A percentile compares a stretch with the other conserved stretches of the same genome.
These are phyloP conservation scores for Antheraea yamamai DNA, from an alignment of 2,888 invertebrate species.

Conservation along the genomic window DNA sequence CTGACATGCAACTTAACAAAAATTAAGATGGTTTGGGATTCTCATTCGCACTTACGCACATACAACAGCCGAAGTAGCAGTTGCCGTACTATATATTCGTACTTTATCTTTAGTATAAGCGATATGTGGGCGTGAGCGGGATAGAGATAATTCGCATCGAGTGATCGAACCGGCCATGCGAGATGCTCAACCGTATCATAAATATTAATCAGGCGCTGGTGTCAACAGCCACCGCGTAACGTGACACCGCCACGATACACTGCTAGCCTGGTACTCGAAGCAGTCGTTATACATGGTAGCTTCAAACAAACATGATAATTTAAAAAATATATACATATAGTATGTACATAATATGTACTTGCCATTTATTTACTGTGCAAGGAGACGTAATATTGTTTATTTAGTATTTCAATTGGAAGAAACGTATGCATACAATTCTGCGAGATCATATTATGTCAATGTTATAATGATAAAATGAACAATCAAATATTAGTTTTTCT, in stretches of 20 bases:
- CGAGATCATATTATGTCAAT: slow-evolving; percentile 29
- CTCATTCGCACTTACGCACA: slow-evolving; percentile 77
- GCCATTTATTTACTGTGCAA: slow-evolving; percentile 2
- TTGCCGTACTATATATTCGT: slow-evolving; percentile 53
- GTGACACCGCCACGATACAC: slow-evolving; percentile 77
- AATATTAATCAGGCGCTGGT: slow-evolving; percentile 83
- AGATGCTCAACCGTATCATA: slow-evolving; percentile 82
- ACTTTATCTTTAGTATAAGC: slow-evolving; percentile 51
- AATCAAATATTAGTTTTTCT: slow-evolving; percentile 44
- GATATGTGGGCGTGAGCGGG: slow-evolving; percentile 58
- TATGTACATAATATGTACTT: not conserved
- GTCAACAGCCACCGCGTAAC: slow-evolving; percentile 83
- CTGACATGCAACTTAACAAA: slow-evolving; percentile 56
- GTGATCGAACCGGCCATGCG: slow-evolving; percentile 79
- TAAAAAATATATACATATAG: slow-evolving; percentile 16
- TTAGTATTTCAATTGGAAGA: slow-evolving; percentile 1
- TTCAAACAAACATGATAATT: slow-evolving; percentile 43
- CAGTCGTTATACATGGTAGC: slow-evolving; percentile 57
- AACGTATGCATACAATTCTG: slow-evolving; percentile 23
- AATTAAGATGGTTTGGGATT: slow-evolving; percentile 76
- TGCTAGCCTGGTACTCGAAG: slow-evolving; percentile 72
- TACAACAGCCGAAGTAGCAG: slow-evolving; percentile 68
- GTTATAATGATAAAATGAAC: slow-evolving; percentile 26
- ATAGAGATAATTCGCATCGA: slow-evolving; percentile 72
- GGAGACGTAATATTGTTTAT: slow-evolving; percentile 2